Percentiles rank a stretch among this genome's conserved stretches.
Evolutionary conservation across 2,113 vertebrate genomes (phyloP).

Genomic region (Poecile atricapillus): DNA sequence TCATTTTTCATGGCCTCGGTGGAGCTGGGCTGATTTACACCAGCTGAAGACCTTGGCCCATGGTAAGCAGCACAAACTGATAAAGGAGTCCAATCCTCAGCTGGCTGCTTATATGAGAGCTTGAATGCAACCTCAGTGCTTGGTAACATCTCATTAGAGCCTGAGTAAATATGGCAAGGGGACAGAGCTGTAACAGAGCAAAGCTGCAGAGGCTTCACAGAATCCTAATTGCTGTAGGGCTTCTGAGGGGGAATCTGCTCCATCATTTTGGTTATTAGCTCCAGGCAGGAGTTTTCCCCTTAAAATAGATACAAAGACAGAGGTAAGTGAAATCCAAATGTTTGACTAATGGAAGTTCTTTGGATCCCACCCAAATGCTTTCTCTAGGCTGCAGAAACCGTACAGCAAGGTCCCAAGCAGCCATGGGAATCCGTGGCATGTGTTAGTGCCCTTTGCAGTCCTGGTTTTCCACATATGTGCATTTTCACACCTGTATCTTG

Average conservation of each 20-base stretch:
- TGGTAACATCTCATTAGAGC: not conserved
- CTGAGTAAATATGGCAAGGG: not conserved
- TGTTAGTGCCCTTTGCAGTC: not conserved
- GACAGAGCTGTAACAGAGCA: not conserved
- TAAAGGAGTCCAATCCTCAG: constrained; percentile 20
- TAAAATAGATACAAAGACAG: not conserved
- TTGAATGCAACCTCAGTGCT: constrained; percentile 6
- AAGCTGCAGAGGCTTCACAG: not conserved
- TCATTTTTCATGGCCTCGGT: constrained; percentile 49
- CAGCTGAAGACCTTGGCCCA: constrained; percentile 43
- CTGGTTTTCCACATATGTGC: not conserved
- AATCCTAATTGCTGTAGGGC: not conserved
- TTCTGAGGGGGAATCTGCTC: not conserved
- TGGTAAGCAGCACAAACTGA: not conserved
- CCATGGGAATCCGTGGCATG: not conserved
- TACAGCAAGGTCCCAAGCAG: not conserved
- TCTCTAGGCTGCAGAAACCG: not conserved
- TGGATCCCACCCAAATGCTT: not conserved
- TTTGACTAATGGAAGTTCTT: not conserved
- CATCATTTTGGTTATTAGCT: not conserved
- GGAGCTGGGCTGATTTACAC: constrained; percentile 33
- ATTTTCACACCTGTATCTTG: not conserved
- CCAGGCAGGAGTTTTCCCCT: not conserved
- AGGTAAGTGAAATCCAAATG: not conserved
- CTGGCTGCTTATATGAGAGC: not conserved